Evolutionary conservation across 2,888 invertebrate species (phyloP), one percentile per base, ranked within the genome.

Genomic region (Drosophila pseudotalamancana): DNA sequence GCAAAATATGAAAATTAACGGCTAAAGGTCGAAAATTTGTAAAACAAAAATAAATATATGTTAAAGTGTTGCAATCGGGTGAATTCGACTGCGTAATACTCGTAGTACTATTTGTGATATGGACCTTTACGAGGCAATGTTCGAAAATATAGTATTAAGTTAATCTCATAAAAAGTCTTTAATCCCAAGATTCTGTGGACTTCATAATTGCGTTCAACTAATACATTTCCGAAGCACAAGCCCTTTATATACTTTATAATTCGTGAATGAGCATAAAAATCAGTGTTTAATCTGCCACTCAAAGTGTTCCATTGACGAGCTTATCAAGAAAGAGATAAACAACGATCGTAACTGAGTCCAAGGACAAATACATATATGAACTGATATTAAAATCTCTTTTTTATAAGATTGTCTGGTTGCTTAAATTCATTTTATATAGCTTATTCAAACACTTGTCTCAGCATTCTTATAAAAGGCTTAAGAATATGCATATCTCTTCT

Each of bases 371-470:
- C 19, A 8, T 6, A 40, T 32, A 16, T 14, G 3, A 3, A 37
- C 39, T 16, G 11, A 29, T 16, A 34, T 6, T 34, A 31, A 31
- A 31, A 48, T 32, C 4, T 21, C n/a, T 11, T 6, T 32, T 6
- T 14, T 23, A 32, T 46, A 29, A 6, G 34, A 40, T 18, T 48
- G 29, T 62, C 32, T n/a, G 4, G 37, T 29, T 37, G 19, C n/a
- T 71, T n/a, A 54, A 9, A 39, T 9, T 29, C 40, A 16, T 25
- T 25, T 50, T 18, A 46, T 61, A 51, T 51, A 62, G 60, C 54
- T 65, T 40, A 46, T 18, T 32, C 43, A 54, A 59, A 53, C 66
- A 51, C 19, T 49, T 59, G 46, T 23, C 31, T 23, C 29, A 18
- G 14, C 48, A 34, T 25, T 51, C 37, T 39, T 31, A 29, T 42